Base-by-base conservation (phyloP, 2,888 invertebrate genomes). In the Macrophya annulata region DNA sequence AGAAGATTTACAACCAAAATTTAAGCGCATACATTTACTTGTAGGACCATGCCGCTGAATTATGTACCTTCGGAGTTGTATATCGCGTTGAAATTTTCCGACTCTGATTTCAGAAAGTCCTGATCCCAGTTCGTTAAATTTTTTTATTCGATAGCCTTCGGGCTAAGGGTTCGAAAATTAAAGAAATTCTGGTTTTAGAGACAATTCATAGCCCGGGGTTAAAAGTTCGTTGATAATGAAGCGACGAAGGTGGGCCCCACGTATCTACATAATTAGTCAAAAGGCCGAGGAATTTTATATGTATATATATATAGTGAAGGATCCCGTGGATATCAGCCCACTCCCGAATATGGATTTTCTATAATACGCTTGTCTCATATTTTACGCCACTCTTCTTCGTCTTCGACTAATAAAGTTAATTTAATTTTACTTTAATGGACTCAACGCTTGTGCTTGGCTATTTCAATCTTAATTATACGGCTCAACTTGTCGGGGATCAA, bases 271-370 rank as follows among this genome's bases (percentile, higher is more conserved):
- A 81, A 81, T 62, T 81, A 40, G 40, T 15, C 31, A 17, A 9
- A 51, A n/a, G 79, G 40, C 55, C 37, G 55, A 51, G 79, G 81
- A 43, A 43, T 62, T 21, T 4, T 51, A 31, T 55, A 55, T 37
- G 15, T 37, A 68, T 37, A 37, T 31, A 37, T 62, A 68, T 37
- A 37, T 1, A 31, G 31, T 10, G 51, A 37, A 12, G 17, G 37
- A 31, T 62, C 21, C 81, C 15, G n/a, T 51, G 62, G 40, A 59
- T 37, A 40, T 43, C 40, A 59, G 62, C 59, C 45, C 59, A 62
- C 21, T 51, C 40, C 81, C 59, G 81, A 62, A 81, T 81, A 81
- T 81, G 81, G 81, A 81, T 81, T 81, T 81, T 81, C 59, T 81
- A 81, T 81, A 81, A 81, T 81, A 62, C 31, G 31, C 59, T 43